These are phyloP conservation scores for Typhlichthys subterraneus DNA, from an alignment of 2,797 vertebrate genomes.

Conservation along the genomic window DNA sequence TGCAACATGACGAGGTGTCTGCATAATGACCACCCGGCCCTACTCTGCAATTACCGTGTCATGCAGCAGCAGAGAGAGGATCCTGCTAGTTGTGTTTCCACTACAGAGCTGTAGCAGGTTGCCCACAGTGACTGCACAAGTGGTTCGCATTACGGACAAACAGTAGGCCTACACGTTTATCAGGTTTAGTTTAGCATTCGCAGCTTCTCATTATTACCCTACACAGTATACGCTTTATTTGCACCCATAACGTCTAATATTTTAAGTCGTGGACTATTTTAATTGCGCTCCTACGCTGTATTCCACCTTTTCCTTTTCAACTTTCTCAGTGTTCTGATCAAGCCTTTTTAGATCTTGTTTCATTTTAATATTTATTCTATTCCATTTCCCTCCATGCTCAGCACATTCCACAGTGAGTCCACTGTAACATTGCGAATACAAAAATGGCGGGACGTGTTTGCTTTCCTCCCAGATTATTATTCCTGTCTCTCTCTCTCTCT, in stretches of 20 bases:
- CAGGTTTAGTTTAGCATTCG: no score
- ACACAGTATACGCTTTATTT: no score
- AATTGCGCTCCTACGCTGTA: no score
- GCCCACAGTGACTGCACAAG: no score
- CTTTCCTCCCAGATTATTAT: neutral
- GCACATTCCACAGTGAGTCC: neutral
- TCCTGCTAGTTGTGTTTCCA: slow-evolving; percentile 16
- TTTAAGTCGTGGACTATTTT: no score
- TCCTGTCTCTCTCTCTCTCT: neutral
- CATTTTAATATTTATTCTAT: neutral
- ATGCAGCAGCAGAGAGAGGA: slow-evolving; percentile 16
- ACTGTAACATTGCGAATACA: neutral
- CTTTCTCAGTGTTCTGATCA: no score
- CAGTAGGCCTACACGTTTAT: no score
- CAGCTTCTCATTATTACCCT: no score
- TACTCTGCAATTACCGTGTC: slow-evolving; percentile 32
- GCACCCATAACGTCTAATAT: no score
- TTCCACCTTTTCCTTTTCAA: no score
- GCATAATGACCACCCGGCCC: slow-evolving; percentile 23
- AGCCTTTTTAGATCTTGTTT: no score
- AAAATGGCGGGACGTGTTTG: neutral
- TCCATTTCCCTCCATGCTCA: neutral
- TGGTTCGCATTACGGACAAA: no score
- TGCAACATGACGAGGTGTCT: slow-evolving; percentile 18
- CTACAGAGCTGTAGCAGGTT: neutral